Evolutionary conservation across 2,888 invertebrate species (phyloP), one percentile per base, ranked within the genome.

Genomic region (Hyposoter dolosus): DNA sequence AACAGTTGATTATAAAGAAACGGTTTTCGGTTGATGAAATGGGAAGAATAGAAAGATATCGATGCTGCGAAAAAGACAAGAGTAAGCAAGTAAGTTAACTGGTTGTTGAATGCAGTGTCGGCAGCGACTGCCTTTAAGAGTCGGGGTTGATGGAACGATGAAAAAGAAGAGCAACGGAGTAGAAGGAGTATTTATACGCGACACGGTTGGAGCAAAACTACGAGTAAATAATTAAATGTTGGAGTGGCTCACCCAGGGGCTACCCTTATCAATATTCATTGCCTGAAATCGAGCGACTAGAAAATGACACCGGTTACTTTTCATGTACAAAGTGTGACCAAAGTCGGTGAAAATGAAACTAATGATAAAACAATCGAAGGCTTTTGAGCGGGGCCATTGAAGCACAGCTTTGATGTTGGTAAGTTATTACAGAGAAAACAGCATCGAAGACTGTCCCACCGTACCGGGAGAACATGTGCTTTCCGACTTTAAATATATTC

Each of bases 181-280:
- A 80, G 47, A 60, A 71, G 28, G 23, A 50, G 19, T 63, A 66
- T 17, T 28, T 28, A 68, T 35, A 72, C 9, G 19, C 28, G 19
- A 63, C n/a, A 43, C 23, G 43, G 50, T 10, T 23, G 66, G 68
- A 17, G 19, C 53, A 63, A 76, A 82, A 69, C 56, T 76, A 60
- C 60, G 56, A 88, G 88, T 89, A 89, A 89, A 90, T 90, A 89
- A 90, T 89, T 88, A 88, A 90, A 87, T 86, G 81, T 83, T 82
- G 76, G 83, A 89, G 87, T 86, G 86, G 88, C 88, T 89, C 88
- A 88, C 87, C 83, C 28, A 60, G 28, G 45, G 87, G 85, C 87
- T 80, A 84, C 83, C 75, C 88, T 88, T 89, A 89, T 90, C 89
- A 90, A 90, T 89, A 90, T 90, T 89, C 90, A 90, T 89, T 89